Evolutionary conservation across 2,797 vertebrate species (phyloP), one percentile per base, ranked within the genome.

Genomic region (Pipistrellus nathusii): DNA sequence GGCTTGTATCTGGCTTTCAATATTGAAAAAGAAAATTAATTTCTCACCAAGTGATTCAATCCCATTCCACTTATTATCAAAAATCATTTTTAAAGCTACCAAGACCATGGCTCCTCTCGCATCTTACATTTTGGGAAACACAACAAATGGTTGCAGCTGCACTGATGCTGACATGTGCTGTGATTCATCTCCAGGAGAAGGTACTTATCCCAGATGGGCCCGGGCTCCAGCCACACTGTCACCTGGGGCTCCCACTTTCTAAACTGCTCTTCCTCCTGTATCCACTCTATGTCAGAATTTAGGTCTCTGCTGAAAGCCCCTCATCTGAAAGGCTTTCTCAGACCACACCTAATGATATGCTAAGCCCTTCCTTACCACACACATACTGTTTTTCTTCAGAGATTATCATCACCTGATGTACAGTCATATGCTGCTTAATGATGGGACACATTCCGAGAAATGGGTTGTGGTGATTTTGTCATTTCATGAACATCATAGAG

Each of bases 161-260:
- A 41, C 44, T 55, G 25, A 0, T 0, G 12, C 8, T 57, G 25
- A 64, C 1, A 0, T 5, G 4, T 13, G 18, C 2, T 1, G 10
- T 15, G 53, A 62, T 0, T 8, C 46, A 3, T 6, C 55, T 90
- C 88, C 2, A 0, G 3, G 20, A 84, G 69, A 57, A 59, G 59
- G 23, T 3, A 51, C 73, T 18, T 51, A 6, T 8, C 83, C 51
- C 38, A 32, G n/a, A 53, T 11, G 30, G 32, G 18, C 64, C 80
- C 51, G 71, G 38, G n/a, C 66, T 51, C 30, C 1, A 38, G 30
- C 41, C 41, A 41, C 35, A 44, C 7, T 55, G 41, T 53, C 78
- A 71, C 69, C 4, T 8, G 15, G 35, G 51, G 18, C 55, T 44
- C 48, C 85, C 30, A 21, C 71, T 21, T 5, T n/a, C 76, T 6